Evolutionary conservation across 2,113 vertebrate genomes (phyloP), one percentile per base, ranked within the genome.

Genomic region (Caranx melampygus): DNA sequence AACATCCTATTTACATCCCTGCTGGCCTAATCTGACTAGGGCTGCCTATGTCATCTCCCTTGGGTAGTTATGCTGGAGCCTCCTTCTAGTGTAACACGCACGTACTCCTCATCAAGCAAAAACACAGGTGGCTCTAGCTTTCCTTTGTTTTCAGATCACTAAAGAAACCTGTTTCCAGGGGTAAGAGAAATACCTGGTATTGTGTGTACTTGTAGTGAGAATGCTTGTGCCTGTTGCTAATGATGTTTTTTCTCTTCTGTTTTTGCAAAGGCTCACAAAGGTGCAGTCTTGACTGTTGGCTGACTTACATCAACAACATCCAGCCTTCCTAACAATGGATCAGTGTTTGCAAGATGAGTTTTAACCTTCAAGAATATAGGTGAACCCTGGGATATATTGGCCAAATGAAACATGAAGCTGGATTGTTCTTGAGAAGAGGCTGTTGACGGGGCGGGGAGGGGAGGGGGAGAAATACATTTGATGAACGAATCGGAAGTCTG

Each of bases 1-100:
- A 91, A 94, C 78, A 84, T 86, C 86, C 90, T 94, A 89, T 93
- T 92, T 91, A 75, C 82, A 91, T 93, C 91, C 77, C 86, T 15
- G 42, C 78, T 71, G 81, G 70, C 72, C 72, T 92, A 92, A 93
- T 93, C 89, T 83, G 67, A 79, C 78, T 61, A 40, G 54, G 77
- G 54, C 82, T 80, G 52, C 64, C 83, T 70, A 69, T 86, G 88
- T 92, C 88, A 92, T 90, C 80, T 89, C 87, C 77, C 82, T 52
- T 55, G 65, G 76, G 89, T 84, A 63, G 69, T 85, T 74, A 73
- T 85, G 82, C 61, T 57, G 77, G 77, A 88, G 80, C 54, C 77
- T 81, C 62, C 59, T 60, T n/a, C 65, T 57, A 40, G 71, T 61
- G 75, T 63, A 21, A 55, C 73, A 78, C 63, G 44, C 71, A 70